A percentile compares a stretch with the other conserved stretches of the same genome.
These are phyloP conservation scores for Pelecanoides urinatrix DNA, from an alignment of 2,113 vertebrate species.

Conservation along the genomic window DNA sequence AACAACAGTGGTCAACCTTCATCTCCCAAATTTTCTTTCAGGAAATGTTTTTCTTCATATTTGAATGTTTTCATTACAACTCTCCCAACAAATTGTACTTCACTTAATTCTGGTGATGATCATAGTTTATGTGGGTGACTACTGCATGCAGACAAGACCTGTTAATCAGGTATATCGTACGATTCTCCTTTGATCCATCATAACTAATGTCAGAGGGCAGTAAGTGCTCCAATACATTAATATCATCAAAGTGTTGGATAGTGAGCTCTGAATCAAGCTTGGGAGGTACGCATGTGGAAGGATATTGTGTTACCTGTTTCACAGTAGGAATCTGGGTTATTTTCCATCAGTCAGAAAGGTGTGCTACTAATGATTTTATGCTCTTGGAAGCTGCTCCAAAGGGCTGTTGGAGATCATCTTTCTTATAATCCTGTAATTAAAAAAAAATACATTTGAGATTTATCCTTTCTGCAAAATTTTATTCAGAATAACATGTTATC, in stretches of 20 bases:
- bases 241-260: neutral
- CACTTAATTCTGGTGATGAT: neutral
- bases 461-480: neutral
- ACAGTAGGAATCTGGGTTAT: neutral
- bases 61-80: neutral
- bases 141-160: neutral
- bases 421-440: neutral
- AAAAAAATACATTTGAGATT: neutral
- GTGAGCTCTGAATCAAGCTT: neutral
- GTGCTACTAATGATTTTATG: neutral
- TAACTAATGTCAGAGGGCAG: neutral
- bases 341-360: neutral
- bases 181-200: neutral
- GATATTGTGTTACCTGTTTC: neutral
- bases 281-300: neutral
- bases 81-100: neutral
- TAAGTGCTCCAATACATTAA: neutral
- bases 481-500: neutral
- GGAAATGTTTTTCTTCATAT: neutral
- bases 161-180: neutral
- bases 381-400: neutral
- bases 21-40: neutral
- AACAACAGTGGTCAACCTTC: neutral
- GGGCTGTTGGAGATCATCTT: neutral
- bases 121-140: neutral